Conservation (phyloP, 2,113 vertebrate species). For the Ancistrus triradiatus region DNA sequence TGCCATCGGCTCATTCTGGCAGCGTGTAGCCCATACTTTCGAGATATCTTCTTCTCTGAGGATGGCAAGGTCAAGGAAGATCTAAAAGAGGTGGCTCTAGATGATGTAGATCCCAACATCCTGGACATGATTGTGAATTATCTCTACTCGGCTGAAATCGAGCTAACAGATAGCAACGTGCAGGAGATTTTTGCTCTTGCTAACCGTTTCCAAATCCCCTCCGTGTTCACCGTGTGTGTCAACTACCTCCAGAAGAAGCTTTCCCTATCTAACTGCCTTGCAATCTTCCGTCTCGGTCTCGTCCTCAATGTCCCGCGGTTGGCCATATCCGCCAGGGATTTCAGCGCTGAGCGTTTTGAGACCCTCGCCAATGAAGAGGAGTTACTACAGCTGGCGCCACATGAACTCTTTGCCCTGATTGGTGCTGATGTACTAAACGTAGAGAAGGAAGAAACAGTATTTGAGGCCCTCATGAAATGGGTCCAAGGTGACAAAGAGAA, state of each 20-base stretch:
- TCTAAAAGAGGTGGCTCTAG: conserved; percentile 87
- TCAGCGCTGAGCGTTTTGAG: conserved; percentile 87
- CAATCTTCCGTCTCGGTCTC: conserved; percentile 91
- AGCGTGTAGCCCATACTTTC: conserved; percentile 96
- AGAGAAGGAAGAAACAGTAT: conserved; percentile 90
- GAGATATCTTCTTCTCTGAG: conserved; percentile 94
- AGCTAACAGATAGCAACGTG: conserved; percentile 91
- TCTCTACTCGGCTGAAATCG: conserved; percentile 93
- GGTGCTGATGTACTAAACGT: conserved; percentile 87
- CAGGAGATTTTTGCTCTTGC: conserved; percentile 94
- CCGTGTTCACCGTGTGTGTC: conserved; percentile 94
- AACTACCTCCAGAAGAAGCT: conserved; percentile 96
- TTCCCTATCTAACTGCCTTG: conserved; percentile 83
- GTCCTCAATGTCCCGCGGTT: conserved; percentile 90
- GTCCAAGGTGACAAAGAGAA: conserved; percentile 85
- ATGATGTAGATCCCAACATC: conserved; percentile 82
- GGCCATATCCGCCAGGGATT: conserved; percentile 86
- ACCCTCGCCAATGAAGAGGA: conserved; percentile 85
- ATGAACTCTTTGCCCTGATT: conserved; percentile 89
- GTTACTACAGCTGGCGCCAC: conserved; percentile 87
- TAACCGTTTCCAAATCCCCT: conserved; percentile 96
- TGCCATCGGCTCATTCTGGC: conserved; percentile 95
- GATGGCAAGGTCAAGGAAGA: conserved; percentile 80
- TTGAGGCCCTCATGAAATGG: conserved; percentile 93
- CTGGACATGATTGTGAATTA: conserved; percentile 91